Conservation (phyloP, 1,140 invertebrate genomes). For the Brachystomella parvula region DNA sequence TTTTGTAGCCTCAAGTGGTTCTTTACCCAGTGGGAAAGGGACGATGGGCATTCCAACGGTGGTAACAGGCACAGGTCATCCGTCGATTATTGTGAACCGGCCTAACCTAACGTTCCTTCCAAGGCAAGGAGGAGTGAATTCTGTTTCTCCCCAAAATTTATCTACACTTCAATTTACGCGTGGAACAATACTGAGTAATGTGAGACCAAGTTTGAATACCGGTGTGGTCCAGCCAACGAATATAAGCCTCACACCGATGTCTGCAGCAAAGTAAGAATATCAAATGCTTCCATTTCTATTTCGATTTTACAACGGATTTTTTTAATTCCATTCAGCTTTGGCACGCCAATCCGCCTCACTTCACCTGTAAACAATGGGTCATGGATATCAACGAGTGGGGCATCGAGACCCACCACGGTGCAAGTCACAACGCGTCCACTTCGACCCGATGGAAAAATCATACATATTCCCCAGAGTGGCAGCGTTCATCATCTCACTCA, state of each 20-base stretch:
- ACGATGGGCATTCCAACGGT: not conserved
- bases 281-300: too few species aligned
- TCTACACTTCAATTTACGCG: conserved; percentile 34
- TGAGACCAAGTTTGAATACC: conserved; percentile 14
- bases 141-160: conserved; percentile 18
- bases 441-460: conserved; percentile 34
- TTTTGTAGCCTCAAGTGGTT: conserved; percentile 7
- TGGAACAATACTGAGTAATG: conserved; percentile 26
- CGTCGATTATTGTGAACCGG: conserved; percentile 36
- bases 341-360: conserved; percentile 20
- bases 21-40: conserved; percentile 10
- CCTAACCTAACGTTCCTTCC: conserved; percentile 34
- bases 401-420: conserved; percentile 24
- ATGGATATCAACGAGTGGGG: conserved; percentile 31
- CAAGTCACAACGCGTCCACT: conserved; percentile 28
- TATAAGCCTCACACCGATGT: conserved; percentile 37
- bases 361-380: conserved; percentile 33
- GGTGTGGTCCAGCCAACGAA: conserved; percentile 29
- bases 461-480: conserved; percentile 34
- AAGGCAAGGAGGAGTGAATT: not conserved
- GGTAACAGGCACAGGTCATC: not conserved
- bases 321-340: conserved; percentile 23
- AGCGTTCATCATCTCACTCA: conserved; percentile 34
- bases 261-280: conserved; percentile 30
- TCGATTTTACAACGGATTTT: too few species aligned